Conservation (phyloP, 1,140 invertebrate genomes). For the Amyelois transitella region DNA sequence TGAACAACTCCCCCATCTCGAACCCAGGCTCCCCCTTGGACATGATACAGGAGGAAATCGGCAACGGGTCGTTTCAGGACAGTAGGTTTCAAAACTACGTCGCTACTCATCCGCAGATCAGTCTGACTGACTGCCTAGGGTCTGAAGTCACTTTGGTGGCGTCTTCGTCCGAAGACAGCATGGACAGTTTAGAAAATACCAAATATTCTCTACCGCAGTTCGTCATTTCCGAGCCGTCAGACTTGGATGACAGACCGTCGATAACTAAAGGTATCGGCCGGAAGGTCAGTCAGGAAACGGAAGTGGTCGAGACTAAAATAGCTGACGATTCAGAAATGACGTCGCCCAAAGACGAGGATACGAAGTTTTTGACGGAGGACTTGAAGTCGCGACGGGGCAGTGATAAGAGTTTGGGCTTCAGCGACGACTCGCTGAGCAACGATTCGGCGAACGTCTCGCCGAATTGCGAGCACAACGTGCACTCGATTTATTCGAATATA, state of each 20-base stretch:
- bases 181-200: slow-evolving; percentile 76
- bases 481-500: slow-evolving; percentile 70
- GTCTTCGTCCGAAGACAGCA: slow-evolving; percentile 80
- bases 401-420: slow-evolving; percentile 80
- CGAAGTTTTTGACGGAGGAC: slow-evolving; percentile 47
- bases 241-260: slow-evolving; percentile 84
- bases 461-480: slow-evolving; percentile 69
- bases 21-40: slow-evolving; percentile 82
- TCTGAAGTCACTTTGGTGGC: slow-evolving; percentile 86
- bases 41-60: slow-evolving; percentile 90
- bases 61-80: slow-evolving; percentile 59
- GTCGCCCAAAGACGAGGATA: slow-evolving; percentile 55
- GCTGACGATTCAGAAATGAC: slow-evolving; percentile 51
- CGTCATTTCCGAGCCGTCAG: slow-evolving; percentile 82
- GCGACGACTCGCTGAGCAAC: slow-evolving; percentile 80
- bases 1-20: slow-evolving; percentile 76
- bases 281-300: slow-evolving; percentile 78
- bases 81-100: slow-evolving; percentile 29
- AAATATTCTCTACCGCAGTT: slow-evolving; percentile 76
- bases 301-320: slow-evolving; percentile 26
- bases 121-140: slow-evolving; percentile 91
- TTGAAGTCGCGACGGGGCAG: slow-evolving; percentile 61
- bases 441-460: slow-evolving; percentile 71
- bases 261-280: slow-evolving; percentile 86
- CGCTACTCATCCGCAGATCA: slow-evolving; percentile 85